Evolutionary conservation across 1,140 invertebrate genomes (phyloP).

Genomic region (Helicoverpa armigera): DNA sequence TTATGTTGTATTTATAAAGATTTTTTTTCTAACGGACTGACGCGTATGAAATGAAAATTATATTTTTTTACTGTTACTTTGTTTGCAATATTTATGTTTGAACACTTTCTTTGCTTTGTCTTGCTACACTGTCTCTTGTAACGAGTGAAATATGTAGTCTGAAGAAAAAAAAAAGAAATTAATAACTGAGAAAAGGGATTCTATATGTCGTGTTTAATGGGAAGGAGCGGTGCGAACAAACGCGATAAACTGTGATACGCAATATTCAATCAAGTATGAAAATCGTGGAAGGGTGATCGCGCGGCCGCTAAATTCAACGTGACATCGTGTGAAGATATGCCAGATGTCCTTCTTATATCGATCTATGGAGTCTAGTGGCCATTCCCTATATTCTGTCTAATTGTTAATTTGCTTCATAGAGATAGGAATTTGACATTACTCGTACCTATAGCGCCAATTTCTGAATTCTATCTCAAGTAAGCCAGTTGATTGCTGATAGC

Average conservation of each 20-base stretch:
- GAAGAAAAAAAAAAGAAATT: background rate
- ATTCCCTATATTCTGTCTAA: too few species aligned
- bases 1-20: conserved; percentile 23
- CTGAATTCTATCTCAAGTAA: too few species aligned
- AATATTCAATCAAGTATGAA: conserved; percentile 13
- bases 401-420: too few species aligned
- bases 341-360: too few species aligned
- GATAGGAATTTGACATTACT: too few species aligned
- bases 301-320: background rate
- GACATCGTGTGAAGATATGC: background rate
- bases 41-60: conserved; percentile 35
- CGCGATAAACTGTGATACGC: conserved; percentile 15
- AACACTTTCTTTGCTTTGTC: background rate
- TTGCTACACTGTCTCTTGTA: conserved; percentile 13
- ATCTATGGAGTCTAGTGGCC: too few species aligned
- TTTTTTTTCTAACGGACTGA: conserved; percentile 39
- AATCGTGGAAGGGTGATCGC: background rate
- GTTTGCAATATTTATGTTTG: conserved; percentile 5
- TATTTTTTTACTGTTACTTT: conserved; percentile 36
- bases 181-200: background rate
- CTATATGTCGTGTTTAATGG: background rate
- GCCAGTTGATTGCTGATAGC: too few species aligned
- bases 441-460: too few species aligned
- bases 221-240: background rate
- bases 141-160: background rate